Base-by-base conservation (phyloP, 2,113 vertebrate genomes). In the Serilophus lunatus region DNA sequence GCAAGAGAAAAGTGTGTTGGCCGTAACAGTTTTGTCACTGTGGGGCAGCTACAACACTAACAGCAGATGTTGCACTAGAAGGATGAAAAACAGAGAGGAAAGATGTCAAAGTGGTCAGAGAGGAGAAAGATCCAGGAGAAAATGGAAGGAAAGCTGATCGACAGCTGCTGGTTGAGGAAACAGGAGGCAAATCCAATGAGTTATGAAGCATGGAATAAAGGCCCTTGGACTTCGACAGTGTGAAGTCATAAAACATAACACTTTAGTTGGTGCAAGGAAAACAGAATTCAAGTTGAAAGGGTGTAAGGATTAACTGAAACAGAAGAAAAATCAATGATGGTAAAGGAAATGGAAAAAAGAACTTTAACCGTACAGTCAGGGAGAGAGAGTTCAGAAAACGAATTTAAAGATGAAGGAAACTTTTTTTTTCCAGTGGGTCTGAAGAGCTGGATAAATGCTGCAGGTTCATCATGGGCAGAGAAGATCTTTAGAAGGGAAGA, bases 1-100 rank as follows among this genome's bases (percentile, higher is more conserved):
- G 14, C 38, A 31, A 49, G 57, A 71, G 78, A 47, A n/a, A 87
- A 79, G 24, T 0, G 0, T 3, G 1, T 40, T 4, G 3, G 33
- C 24, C 44, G 38, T 29, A 63, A 47, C 8, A 24, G 25, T 10
- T 75, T 9, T 70, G 26, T 63, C 22, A 1, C 33, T 0, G 1
- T 25, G n/a, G 29, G 17, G 11, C 9, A 23, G 26, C 45, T 75
- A 8, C 35, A 50, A 10, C 4, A 0, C 8, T 18, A 9, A 42
- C 25, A 75, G 77, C 49, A 74, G 44, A 18, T 53, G 22, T 69
- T 80, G 45, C 31, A 49, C 10, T 31, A n/a, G 24, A 4, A 38
- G 2, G 18, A 28, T 57, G 76, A 75, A 36, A 56, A 57, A 26
- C 9, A 4, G 49, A 51, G 54, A 77, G 24, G 50, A 18, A 72